Conservation (phyloP, 2,797 vertebrate genomes). For the Craterocephalus amniculus region DNA sequence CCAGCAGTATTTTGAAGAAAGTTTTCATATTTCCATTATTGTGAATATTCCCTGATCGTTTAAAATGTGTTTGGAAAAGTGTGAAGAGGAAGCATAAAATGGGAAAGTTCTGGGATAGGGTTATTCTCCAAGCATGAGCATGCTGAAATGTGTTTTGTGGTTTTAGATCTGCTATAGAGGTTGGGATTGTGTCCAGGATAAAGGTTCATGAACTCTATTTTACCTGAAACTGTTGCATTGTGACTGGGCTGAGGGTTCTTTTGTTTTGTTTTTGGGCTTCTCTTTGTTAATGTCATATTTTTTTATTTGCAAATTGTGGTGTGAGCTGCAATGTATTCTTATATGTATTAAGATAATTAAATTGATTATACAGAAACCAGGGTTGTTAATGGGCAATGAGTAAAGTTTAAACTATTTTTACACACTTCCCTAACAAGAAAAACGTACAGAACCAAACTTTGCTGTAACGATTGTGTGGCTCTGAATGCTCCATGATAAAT, state of each 20-base stretch:
- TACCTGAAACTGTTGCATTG: constrained; percentile 49
- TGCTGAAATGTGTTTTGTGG: constrained; percentile 66
- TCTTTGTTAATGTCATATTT: constrained; percentile 44
- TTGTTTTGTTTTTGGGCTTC: constrained; percentile 46
- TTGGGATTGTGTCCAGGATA: constrained; percentile 44
- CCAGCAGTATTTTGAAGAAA: constrained; percentile 54
- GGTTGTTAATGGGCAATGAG: constrained; percentile 24
- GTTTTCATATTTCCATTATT: constrained; percentile 33
- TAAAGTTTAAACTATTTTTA: constrained; percentile 23
- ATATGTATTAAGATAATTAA: constrained; percentile 47
- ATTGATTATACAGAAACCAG: constrained; percentile 31
- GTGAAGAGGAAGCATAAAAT: constrained; percentile 19
- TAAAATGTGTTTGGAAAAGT: constrained; percentile 21
- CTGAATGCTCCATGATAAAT: constrained; percentile 19
- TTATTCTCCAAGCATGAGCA: constrained; percentile 62
- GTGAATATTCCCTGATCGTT: constrained; percentile 26
- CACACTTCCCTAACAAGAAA: constrained; percentile 1
- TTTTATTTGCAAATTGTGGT: constrained; percentile 52
- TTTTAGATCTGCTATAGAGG: constrained; percentile 63
- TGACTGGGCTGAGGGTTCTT: constrained; percentile 56
- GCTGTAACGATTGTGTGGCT: not conserved
- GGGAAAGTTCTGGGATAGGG: constrained; percentile 25
- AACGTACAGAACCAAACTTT: constrained; percentile 9
- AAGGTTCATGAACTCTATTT: constrained; percentile 37
- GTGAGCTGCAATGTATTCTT: constrained; percentile 55